phyloP scores from a whole-genome alignment of 1,140 invertebrate genomes.

The Cotesia typhae region DNA sequence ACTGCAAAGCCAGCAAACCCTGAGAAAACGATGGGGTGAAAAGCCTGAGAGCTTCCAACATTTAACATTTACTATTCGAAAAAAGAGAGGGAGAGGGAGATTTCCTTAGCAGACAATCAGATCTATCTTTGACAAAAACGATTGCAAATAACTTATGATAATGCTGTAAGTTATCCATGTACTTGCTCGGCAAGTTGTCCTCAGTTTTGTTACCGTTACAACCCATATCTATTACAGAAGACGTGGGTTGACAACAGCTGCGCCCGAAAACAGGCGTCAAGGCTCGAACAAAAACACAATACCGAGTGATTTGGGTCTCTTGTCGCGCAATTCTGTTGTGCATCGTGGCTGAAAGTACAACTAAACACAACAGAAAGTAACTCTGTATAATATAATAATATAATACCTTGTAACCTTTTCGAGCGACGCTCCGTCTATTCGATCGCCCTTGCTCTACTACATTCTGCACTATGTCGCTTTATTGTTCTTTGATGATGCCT shows the following conservation, averaged over 20 bases:
- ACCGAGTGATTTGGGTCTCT: constrained; percentile 41
- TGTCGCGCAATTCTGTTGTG: constrained; percentile 20
- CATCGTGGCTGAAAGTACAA: too few species aligned
- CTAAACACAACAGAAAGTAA: background rate
- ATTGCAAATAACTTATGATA: background rate
- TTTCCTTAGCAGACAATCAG: too few species aligned
- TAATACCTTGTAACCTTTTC: constrained; percentile 16
- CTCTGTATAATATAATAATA: too few species aligned
- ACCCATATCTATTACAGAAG: constrained; percentile 41
- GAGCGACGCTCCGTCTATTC: background rate
- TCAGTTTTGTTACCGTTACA: constrained; percentile 29
- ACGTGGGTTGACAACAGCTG: constrained; percentile 44
- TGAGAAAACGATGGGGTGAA: too few species aligned
- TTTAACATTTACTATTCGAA: too few species aligned
- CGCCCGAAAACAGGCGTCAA: constrained; percentile 37
- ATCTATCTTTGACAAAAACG: too few species aligned
- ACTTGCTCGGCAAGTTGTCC: background rate
- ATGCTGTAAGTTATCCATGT: background rate
- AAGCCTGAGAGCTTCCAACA: too few species aligned
- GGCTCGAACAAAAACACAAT: constrained; percentile 44
- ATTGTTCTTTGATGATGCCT: background rate
- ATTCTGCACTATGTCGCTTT: background rate
- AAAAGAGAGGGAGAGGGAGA: too few species aligned
- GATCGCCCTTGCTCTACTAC: too few species aligned
- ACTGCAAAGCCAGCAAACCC: too few species aligned